Conservation (phyloP, 2,888 invertebrate genomes). For the Rhyacophila evoluta region DNA sequence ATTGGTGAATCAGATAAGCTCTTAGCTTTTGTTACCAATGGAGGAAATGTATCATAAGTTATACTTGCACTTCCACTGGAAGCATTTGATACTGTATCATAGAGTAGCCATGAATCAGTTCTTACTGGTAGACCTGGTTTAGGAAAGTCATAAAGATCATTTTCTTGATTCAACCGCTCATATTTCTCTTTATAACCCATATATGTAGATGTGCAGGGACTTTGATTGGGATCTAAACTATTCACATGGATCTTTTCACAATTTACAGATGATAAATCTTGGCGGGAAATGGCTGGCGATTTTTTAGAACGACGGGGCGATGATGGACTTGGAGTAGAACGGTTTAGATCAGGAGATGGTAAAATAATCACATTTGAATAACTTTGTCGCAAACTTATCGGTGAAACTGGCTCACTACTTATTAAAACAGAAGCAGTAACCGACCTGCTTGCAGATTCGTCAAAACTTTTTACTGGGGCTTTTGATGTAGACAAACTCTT, state of each 20-base stretch:
- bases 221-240: background rate
- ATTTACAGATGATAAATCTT: background rate
- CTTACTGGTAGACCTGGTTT: background rate
- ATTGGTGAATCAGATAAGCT: background rate
- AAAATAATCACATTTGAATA: background rate
- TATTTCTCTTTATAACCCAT: background rate
- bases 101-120: slow-evolving; percentile 27
- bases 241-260: slow-evolving; percentile 57
- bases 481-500: background rate
- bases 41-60: background rate
- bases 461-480: background rate
- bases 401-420: background rate
- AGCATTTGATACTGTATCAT: slow-evolving; percentile 17
- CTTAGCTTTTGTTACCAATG: background rate
- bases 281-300: background rate
- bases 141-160: slow-evolving; percentile 2
- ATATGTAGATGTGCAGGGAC: background rate
- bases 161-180: background rate
- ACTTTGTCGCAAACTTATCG: background rate
- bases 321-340: background rate
- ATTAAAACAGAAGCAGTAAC: background rate
- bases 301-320: background rate
- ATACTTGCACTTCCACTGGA: background rate
- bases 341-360: slow-evolving; percentile 61
- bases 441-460: background rate